A percentile compares a stretch with the other conserved stretches of the same genome.
Evolutionary conservation across 2,888 invertebrate genomes (phyloP).

Genomic region (Eristalis arbustorum): DNA sequence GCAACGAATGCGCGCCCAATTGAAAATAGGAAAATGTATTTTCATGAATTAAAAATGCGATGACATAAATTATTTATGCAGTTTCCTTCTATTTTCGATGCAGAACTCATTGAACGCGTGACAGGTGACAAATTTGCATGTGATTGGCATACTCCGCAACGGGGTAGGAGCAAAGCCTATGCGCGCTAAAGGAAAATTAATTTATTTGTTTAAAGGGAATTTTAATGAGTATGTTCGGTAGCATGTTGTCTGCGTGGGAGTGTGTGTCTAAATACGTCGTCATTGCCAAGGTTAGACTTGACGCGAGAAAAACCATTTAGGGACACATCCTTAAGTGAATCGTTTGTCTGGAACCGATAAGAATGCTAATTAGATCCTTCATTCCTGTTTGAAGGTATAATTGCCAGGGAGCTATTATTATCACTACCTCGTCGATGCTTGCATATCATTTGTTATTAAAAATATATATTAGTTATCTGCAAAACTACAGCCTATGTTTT

Average conservation of each 20-base stretch:
- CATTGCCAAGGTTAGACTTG: not conserved
- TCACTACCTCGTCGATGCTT: not conserved
- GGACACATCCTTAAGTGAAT: not conserved
- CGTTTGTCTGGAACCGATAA: not conserved
- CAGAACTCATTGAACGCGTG: constrained; percentile 53
- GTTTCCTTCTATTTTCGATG: constrained; percentile 4
- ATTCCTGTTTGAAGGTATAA: not conserved
- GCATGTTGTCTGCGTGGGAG: not conserved
- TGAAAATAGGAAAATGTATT: constrained; percentile 48
- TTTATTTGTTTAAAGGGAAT: not conserved
- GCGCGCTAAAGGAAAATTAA: not conserved
- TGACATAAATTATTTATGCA: constrained; percentile 44
- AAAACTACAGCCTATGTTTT: too few species aligned
- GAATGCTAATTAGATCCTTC: not conserved
- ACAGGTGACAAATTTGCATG: constrained; percentile 62
- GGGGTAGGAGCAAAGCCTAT: not conserved
- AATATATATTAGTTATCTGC: too few species aligned
- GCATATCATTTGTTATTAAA: not conserved
- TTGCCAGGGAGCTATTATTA: not conserved
- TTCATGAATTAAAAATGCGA: constrained; percentile 60
- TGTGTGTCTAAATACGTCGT: not conserved
- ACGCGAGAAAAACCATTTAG: not conserved
- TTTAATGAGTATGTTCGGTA: not conserved
- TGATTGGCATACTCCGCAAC: constrained; percentile 34
- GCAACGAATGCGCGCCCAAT: not conserved